Evolutionary conservation across 2,797 vertebrate genomes (phyloP).

Genomic region (Xenentodon cancila): DNA sequence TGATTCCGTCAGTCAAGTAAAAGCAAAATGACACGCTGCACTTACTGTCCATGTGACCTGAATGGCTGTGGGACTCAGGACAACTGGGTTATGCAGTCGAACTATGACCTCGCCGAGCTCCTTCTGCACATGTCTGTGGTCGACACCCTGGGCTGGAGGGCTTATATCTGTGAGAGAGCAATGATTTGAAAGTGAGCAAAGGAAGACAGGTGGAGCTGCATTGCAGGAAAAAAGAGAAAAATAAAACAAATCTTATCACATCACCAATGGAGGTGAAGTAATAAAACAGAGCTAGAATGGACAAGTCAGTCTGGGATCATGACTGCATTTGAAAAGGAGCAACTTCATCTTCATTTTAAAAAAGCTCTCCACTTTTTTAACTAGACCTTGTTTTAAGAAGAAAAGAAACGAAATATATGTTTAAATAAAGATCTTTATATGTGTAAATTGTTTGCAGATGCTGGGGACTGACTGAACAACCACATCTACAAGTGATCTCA

Average conservation of each 20-base stretch:
- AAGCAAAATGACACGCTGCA: conserved; percentile 12
- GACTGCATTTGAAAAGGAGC: conserved; percentile 44
- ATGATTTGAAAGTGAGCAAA: conserved; percentile 3
- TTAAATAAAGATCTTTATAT: conserved; percentile 21
- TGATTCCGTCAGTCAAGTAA: background rate
- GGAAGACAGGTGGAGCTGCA: background rate
- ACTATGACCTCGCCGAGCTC: conserved; percentile 96
- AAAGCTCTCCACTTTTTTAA: conserved; percentile 45
- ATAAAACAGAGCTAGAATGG: conserved; percentile 20
- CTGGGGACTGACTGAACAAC: conserved; percentile 38
- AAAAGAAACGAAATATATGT: conserved; percentile 30
- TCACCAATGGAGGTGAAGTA: conserved; percentile 21
- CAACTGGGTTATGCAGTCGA: conserved; percentile 93
- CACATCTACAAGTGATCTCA: conserved; percentile 36
- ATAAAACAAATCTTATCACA: conserved; percentile 8
- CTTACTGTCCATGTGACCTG: conserved; percentile 99
- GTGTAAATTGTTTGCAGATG: conserved; percentile 39
- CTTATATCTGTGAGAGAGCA: conserved; percentile 89
- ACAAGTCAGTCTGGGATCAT: background rate
- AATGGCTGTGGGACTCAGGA: conserved; percentile 92
- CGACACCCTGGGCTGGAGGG: conserved; percentile 96
- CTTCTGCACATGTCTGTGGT: conserved; percentile 98
- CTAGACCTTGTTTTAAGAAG: background rate
- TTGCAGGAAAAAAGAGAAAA: background rate
- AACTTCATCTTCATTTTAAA: conserved; percentile 58